Evolutionary conservation across 2,797 vertebrate genomes (phyloP).

Genomic region (Typhlichthys subterraneus): DNA sequence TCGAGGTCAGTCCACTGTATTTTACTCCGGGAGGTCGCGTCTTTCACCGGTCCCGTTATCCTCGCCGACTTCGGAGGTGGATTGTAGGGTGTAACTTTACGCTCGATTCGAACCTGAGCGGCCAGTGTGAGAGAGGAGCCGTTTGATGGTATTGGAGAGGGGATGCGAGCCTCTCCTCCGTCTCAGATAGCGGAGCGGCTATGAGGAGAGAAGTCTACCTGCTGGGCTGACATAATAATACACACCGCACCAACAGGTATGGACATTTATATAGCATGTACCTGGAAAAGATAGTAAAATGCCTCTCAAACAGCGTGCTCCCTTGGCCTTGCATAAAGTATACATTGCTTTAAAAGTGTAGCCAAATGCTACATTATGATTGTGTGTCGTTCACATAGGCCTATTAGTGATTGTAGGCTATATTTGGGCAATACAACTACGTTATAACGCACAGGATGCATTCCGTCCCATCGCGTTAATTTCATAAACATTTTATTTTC

Average conservation of each 20-base stretch:
- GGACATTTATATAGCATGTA: conserved; percentile 10
- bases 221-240: conserved; percentile 66
- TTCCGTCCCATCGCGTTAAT: conserved; percentile 12
- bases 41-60: conserved; percentile 15
- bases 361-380: no score
- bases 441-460: conserved; percentile 30
- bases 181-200: conserved; percentile 65
- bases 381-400: no score
- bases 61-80: conserved; percentile 36
- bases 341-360: neutral
- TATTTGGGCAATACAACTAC: conserved; percentile 4
- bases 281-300: neutral
- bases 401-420: neutral
- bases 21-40: conserved; percentile 29
- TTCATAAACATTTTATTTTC: conserved; percentile 18
- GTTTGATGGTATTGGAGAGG: conserved; percentile 52
- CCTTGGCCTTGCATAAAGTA: neutral
- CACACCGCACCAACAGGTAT: conserved; percentile 80
- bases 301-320: neutral
- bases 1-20: conserved; percentile 21
- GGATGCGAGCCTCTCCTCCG: conserved; percentile 62
- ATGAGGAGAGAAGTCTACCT: conserved; percentile 71
- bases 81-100: conserved; percentile 65
- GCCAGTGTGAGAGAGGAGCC: conserved; percentile 49
- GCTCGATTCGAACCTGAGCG: conserved; percentile 41